phyloP scores from a whole-genome alignment of 2,888 invertebrate genomes.

The Meliscaeva auricollis region DNA sequence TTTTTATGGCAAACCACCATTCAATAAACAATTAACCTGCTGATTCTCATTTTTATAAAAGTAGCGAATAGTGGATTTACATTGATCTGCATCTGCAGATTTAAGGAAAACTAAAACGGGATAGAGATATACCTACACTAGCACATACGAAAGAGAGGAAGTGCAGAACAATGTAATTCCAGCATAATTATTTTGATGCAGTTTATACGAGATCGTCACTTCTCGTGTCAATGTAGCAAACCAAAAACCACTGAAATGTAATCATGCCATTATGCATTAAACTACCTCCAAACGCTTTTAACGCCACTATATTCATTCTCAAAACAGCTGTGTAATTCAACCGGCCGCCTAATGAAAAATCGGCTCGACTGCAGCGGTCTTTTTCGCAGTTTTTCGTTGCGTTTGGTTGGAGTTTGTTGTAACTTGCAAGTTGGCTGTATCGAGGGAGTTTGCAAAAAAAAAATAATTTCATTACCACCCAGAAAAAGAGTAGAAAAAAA shows the following conservation, averaged over 20 bases:
- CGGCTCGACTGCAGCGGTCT: constrained; percentile 58
- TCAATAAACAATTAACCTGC: too few relatives aligned
- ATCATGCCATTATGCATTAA: neutral
- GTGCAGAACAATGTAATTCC: too few relatives aligned
- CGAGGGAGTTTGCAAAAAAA: constrained; percentile 35
- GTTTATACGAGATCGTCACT: too few relatives aligned
- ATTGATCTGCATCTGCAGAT: too few relatives aligned
- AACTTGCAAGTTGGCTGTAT: constrained; percentile 43
- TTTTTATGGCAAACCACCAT: too few relatives aligned
- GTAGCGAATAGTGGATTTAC: too few relatives aligned
- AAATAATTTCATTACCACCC: constrained; percentile 44
- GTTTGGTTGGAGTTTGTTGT: constrained; percentile 67
- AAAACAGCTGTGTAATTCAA: constrained; percentile 59
- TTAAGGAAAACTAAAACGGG: too few relatives aligned
- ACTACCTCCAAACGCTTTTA: neutral
- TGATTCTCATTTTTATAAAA: too few relatives aligned
- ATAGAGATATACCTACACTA: too few relatives aligned
- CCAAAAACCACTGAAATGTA: neutral
- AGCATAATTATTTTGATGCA: too few relatives aligned
- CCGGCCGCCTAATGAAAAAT: constrained; percentile 55
- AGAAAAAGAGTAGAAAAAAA: constrained; percentile 77
- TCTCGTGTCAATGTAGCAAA: neutral
- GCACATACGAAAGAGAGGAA: too few relatives aligned
- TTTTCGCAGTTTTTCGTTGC: constrained; percentile 71
- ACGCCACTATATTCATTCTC: constrained; percentile 40